These are phyloP conservation scores for Syrista parreyssii DNA, from an alignment of 2,888 invertebrate species.

Conservation along the genomic window DNA sequence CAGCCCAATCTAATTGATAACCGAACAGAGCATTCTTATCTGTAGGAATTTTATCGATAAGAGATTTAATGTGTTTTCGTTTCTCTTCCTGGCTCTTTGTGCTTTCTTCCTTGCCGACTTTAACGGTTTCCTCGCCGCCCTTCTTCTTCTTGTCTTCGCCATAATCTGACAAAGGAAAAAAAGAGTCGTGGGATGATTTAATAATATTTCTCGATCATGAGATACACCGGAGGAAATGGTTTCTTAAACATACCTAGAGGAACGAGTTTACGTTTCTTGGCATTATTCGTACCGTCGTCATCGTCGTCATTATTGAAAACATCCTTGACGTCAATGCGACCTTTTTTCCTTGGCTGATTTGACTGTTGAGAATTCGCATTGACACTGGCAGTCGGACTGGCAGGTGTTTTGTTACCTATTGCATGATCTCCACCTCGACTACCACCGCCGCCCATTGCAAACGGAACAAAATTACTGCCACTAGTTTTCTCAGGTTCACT, in stretches of 20 bases:
- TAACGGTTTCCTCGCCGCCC: conserved; percentile 64
- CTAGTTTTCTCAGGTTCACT: conserved; percentile 63
- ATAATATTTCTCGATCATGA: background rate
- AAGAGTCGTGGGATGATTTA: background rate
- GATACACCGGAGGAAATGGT: background rate
- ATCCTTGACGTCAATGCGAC: conserved; percentile 78
- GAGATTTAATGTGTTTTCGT: conserved; percentile 92
- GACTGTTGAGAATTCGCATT: conserved; percentile 47
- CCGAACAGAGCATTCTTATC: conserved; percentile 96
- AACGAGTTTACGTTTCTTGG: conserved; percentile 82
- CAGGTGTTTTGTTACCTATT: conserved; percentile 61
- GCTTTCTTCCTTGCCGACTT: conserved; percentile 72
- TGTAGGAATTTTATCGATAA: conserved; percentile 98
- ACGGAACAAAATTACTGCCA: conserved; percentile 63
- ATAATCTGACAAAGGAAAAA: conserved; percentile 67
- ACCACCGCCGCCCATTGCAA: conserved; percentile 60
- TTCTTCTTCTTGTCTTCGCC: conserved; percentile 71
- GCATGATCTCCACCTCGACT: conserved; percentile 54
- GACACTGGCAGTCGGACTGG: conserved; percentile 53
- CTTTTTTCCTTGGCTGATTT: conserved; percentile 74
- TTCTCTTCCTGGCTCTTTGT: conserved; percentile 91
- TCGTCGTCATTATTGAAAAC: conserved; percentile 90
- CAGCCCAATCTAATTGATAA: conserved; percentile 92
- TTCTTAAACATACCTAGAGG: conserved; percentile 71
- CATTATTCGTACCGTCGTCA: conserved; percentile 69